Percentiles rank a stretch among this genome's conserved stretches.
Evolutionary conservation across 1,140 invertebrate genomes (phyloP).

Genomic region (Trichonephila clavata): DNA sequence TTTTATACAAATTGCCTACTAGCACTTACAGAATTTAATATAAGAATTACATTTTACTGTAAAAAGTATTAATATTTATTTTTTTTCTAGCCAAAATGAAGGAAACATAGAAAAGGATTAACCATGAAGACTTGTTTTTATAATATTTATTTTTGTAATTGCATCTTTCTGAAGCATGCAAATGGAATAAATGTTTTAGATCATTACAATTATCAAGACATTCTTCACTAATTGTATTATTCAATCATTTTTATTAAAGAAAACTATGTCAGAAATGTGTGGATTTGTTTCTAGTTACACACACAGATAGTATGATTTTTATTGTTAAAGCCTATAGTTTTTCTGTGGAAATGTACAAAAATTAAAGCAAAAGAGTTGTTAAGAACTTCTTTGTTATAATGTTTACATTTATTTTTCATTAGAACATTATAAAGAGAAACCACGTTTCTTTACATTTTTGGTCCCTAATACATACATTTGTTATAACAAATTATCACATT

Average conservation of each 20-base stretch:
- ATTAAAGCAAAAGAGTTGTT: background rate
- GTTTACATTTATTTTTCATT: background rate
- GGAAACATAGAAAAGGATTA: background rate
- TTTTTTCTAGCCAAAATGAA: background rate
- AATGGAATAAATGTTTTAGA: background rate
- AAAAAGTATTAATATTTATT: background rate
- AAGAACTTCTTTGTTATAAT: background rate
- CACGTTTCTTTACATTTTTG: background rate
- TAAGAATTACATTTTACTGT: background rate
- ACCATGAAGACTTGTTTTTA: background rate
- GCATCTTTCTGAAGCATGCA: background rate
- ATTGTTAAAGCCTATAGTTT: no score
- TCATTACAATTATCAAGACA: background rate
- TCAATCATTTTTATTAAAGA: no score
- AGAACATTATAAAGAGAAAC: background rate
- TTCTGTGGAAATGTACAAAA: no score
- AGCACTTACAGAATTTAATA: background rate
- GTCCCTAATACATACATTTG: background rate
- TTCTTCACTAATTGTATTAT: no score
- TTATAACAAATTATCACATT: background rate
- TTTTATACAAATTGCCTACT: no score
- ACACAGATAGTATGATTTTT: no score
- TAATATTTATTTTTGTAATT: slow-evolving; percentile 27
- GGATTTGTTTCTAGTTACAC: no score
- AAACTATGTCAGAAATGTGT: no score